A percentile compares a stretch with the other conserved stretches of the same genome.
phyloP scores from a whole-genome alignment of 2,113 vertebrate species.

The Cygnus atratus region DNA sequence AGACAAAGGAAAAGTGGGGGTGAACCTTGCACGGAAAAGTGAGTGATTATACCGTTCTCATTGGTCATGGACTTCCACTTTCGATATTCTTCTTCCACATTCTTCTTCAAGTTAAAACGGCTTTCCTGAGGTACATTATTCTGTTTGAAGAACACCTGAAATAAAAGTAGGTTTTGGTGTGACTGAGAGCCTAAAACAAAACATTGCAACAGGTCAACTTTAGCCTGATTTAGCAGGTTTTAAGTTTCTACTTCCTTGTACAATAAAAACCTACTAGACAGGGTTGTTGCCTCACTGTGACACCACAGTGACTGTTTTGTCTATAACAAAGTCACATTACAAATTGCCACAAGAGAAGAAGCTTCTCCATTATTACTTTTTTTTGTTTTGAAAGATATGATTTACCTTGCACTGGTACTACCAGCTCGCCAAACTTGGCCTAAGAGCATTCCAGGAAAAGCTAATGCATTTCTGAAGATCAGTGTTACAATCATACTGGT shows the following conservation, averaged over 20 bases:
- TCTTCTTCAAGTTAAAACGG: constrained; percentile 98
- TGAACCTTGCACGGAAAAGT: constrained; percentile 93
- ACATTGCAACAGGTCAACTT: not conserved
- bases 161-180: not conserved
- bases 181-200: not conserved
- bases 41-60: constrained; percentile 95
- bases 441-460: not conserved
- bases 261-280: not conserved
- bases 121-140: constrained; percentile 99
- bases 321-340: not conserved
- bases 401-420: not conserved
- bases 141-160: constrained; percentile 97
- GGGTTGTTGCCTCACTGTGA: not conserved
- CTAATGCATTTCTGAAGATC: not conserved
- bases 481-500: not conserved
- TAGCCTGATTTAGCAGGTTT: not conserved
- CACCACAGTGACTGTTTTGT: not conserved
- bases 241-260: not conserved
- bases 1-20: constrained; percentile 95
- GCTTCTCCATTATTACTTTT: not conserved
- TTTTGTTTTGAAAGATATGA: not conserved
- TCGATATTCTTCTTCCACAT: constrained; percentile 97
- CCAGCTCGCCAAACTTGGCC: not conserved
- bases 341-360: not conserved
- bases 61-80: constrained; percentile 99